phyloP scores from a whole-genome alignment of 2,113 vertebrate genomes.

The Rhipidura dahli region DNA sequence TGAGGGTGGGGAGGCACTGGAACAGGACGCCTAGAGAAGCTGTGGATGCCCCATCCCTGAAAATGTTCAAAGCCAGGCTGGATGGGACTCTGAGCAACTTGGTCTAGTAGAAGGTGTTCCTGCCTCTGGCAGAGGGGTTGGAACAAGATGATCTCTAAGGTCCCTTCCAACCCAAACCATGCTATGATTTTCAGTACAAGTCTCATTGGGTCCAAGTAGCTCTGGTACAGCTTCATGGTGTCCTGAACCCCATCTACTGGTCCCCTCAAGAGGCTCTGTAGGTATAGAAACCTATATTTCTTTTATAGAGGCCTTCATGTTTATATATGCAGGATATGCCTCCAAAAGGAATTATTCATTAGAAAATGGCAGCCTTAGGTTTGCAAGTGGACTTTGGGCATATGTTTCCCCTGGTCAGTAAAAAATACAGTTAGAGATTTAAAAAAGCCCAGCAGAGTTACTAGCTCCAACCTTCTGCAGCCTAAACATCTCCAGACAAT shows the following conservation, averaged over 20 bases:
- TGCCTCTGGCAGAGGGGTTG: rapidly evolving
- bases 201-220: rapidly evolving
- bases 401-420: neutral
- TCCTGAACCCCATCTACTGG: neutral
- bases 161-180: too few species aligned
- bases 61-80: neutral
- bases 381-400: neutral
- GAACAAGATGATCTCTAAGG: neutral
- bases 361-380: neutral
- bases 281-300: neutral
- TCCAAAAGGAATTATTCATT: neutral
- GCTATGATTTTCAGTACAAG: neutral
- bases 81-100: neutral
- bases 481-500: neutral
- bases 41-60: neutral
- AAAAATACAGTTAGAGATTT: neutral
- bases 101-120: rapidly evolving
- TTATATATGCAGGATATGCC: neutral
- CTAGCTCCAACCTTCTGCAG: neutral
- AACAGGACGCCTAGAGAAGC: neutral
- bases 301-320: neutral
- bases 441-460: neutral
- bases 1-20: neutral
- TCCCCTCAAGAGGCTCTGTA: neutral
- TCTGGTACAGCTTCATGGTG: neutral